Base-by-base conservation (phyloP, 2,888 invertebrate species). In the Apodemia zela region DNA sequence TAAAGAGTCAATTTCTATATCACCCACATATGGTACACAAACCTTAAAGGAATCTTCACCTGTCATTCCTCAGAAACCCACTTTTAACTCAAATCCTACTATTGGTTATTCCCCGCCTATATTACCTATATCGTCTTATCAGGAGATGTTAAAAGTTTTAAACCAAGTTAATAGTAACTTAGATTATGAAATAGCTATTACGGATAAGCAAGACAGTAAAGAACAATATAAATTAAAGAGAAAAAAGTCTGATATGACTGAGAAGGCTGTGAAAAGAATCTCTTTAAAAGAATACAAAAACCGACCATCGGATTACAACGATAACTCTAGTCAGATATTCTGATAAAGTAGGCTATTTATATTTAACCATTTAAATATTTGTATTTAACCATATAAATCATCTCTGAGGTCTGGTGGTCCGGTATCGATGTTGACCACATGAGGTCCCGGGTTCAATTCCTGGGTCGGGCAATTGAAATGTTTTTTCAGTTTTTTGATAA, bases 71-170 rank as follows among this genome's bases (percentile, higher is more conserved):
- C 42, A n/a, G 10, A 42, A 42, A 42, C 15, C 15, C 5, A 42
- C 4, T 15, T 42, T 13, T 54, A 25, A 54, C 51, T 25, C 21
- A 25, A 25, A 21, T 15, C 1, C 21, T 62, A 63, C 33, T 21
- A 75, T 6, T 33, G 33, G 72, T 18, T 86, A 87, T 70, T 86
- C 86, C 0, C 75, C 84, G 2, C 79, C 87, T 1, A 82, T 87
- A 64, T 74, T 85, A 51, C 85, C 86, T 0, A 87, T 86, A 71
- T 80, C 81, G 2, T 77, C 81, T 1, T 84, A 74, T 63, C 68
- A 77, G 59, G 75, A 74, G 63, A 69, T 69, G 6, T 69, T 75
- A n/a, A 69, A 75, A 63, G 63, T 68, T 13, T 59, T 71, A 15
- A 21, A 59, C 6, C 33, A 49, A 35, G 42, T 77, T 4, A 63